These are phyloP conservation scores for Mercenaria mercenaria DNA, from an alignment of 1,140 invertebrate species.

Conservation along the genomic window DNA sequence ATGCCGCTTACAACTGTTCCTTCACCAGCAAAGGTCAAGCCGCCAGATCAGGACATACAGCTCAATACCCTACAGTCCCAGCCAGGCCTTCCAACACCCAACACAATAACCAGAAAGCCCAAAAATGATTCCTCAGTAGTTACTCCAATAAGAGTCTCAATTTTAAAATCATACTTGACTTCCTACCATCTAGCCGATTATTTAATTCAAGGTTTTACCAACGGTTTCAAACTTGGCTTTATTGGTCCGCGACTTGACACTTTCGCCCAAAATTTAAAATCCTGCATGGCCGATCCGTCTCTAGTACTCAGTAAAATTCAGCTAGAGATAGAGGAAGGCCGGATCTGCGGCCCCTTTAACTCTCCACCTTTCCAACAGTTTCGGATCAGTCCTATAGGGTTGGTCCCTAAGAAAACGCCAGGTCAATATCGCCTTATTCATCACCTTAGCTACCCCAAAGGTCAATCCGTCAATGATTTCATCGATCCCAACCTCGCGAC, in stretches of 20 bases:
- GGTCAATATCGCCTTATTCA: constrained; percentile 39
- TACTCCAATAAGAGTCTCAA: not conserved
- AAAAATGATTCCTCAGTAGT: not conserved
- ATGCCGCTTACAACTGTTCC: not conserved
- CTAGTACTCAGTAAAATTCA: constrained; percentile 1
- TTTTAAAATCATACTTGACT: not conserved
- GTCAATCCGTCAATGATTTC: not conserved
- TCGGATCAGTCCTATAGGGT: constrained; percentile 14
- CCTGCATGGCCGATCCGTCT: not conserved
- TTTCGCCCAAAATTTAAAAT: not conserved
- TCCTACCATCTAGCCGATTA: too few species aligned
- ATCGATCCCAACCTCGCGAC: constrained; percentile 1
- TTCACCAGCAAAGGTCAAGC: not conserved
- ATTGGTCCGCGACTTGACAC: not conserved
- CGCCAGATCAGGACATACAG: not conserved
- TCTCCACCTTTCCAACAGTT: not conserved
- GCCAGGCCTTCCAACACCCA: not conserved
- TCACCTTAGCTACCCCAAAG: constrained; percentile 16
- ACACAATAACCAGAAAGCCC: not conserved
- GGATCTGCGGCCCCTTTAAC: constrained; percentile 19
- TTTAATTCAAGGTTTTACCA: not conserved
- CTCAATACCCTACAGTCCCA: not conserved
- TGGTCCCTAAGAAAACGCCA: constrained; percentile 1
- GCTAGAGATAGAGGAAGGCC: not conserved
- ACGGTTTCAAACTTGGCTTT: not conserved